Conservation (phyloP, 2,113 vertebrate genomes). For the Sorex fumeus region DNA sequence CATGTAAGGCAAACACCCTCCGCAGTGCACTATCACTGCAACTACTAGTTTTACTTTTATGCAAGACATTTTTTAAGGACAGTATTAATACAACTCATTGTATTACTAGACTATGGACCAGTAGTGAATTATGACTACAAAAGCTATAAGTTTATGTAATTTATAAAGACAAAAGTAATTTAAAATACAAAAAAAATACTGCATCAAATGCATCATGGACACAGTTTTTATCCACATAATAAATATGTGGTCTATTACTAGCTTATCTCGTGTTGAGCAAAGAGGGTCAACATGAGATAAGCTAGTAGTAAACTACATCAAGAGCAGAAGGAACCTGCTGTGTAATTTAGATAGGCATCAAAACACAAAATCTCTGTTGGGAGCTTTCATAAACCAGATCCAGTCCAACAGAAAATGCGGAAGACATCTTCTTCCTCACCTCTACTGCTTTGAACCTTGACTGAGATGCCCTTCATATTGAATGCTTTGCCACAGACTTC, state of each 20-base stretch:
- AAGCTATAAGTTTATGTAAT: constrained; percentile 8
- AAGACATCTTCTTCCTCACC: neutral
- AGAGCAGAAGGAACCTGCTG: neutral
- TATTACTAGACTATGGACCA: constrained; percentile 8
- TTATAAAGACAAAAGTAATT: constrained; percentile 3
- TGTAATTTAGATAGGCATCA: neutral
- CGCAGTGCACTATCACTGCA: no score
- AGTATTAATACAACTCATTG: neutral
- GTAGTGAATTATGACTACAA: constrained; percentile 30
- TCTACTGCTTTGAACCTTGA: neutral
- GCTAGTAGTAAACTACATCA: neutral
- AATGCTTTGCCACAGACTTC: neutral
- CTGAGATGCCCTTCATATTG: neutral
- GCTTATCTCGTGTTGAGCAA: neutral
- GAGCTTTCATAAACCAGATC: neutral
- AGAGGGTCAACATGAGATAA: neutral
- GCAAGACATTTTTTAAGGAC: no score
- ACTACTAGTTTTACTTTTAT: no score
- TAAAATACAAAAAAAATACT: constrained; percentile 60
- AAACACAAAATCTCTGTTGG: neutral
- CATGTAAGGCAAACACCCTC: no score
- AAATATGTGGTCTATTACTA: neutral
- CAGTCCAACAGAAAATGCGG: neutral
- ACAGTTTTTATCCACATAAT: neutral
- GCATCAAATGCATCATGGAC: constrained; percentile 4